Percentiles rank a stretch among this genome's conserved stretches.
Conservation (phyloP, 2,113 vertebrate species). For the Micronycteris hirsuta region DNA sequence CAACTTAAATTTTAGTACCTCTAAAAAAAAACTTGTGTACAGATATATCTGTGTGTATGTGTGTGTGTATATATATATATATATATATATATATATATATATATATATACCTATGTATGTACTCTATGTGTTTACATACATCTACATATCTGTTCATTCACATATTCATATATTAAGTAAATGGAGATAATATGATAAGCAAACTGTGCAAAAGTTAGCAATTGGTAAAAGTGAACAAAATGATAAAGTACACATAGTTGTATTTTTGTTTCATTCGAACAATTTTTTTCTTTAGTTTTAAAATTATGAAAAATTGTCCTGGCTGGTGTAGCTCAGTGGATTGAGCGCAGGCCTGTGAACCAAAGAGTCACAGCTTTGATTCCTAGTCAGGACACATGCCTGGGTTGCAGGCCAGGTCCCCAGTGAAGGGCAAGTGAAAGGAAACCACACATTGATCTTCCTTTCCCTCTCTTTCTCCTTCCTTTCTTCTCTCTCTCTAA, state of each 20-base stretch:
- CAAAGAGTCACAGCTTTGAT: too few relatives aligned
- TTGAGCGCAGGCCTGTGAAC: too few relatives aligned
- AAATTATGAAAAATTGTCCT: background rate
- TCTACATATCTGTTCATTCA: background rate
- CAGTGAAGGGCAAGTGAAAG: too few relatives aligned
- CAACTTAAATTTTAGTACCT: background rate
- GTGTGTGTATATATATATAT: background rate
- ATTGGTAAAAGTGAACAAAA: background rate
- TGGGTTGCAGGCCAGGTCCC: too few relatives aligned
- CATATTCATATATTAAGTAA: background rate
- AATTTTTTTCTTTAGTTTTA: background rate
- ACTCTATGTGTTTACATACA: background rate
- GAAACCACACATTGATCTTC: too few relatives aligned
- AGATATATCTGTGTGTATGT: accelerated
- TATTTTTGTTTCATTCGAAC: background rate
- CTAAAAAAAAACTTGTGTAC: background rate
- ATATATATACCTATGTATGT: too few relatives aligned
- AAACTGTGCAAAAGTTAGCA: background rate
- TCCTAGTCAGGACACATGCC: too few relatives aligned
- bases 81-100: too few relatives aligned
- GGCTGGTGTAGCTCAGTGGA: too few relatives aligned
- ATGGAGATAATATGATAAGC: background rate
- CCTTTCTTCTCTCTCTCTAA: too few relatives aligned
- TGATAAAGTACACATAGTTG: background rate
- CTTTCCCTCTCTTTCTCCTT: too few relatives aligned